phyloP scores from a whole-genome alignment of 1,140 invertebrate genomes.

The Steinernema khuongi region DNA sequence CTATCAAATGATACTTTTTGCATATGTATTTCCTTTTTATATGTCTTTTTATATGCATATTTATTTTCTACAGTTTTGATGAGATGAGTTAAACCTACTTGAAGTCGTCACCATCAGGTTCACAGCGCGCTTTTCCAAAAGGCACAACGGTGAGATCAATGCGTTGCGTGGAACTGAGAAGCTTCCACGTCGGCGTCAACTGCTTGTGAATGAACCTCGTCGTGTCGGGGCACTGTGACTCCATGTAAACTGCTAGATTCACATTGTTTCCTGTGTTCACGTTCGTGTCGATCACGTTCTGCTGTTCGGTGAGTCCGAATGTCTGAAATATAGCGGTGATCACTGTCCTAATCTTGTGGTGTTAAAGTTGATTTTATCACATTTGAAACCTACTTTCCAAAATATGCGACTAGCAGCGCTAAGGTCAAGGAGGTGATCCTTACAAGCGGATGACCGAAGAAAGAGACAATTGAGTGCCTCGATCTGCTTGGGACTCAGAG shows the following conservation, averaged over 20 bases:
- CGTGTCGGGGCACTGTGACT: conserved; percentile 57
- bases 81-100: conserved; percentile 42
- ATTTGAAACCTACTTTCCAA: conserved; percentile 25
- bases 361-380: conserved; percentile 5
- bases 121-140: conserved; percentile 57
- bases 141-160: conserved; percentile 51
- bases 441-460: conserved; percentile 22
- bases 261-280: conserved; percentile 32
- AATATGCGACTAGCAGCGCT: conserved; percentile 25
- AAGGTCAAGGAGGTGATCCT: conserved; percentile 27
- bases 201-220: conserved; percentile 52
- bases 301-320: conserved; percentile 5
- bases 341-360: conserved; percentile 15
- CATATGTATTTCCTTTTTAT: too few species aligned
- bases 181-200: conserved; percentile 48
- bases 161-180: conserved; percentile 34
- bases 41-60: too few species aligned
- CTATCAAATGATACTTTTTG: too few species aligned
- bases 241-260: conserved; percentile 46
- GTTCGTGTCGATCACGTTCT: conserved; percentile 16
- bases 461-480: conserved; percentile 26
- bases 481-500: not conserved
- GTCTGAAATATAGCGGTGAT: too few species aligned
- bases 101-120: conserved; percentile 46
- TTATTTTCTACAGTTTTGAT: too few species aligned